Evolutionary conservation across 2,888 invertebrate genomes (phyloP).

Genomic region (Uloborus plumipes): DNA sequence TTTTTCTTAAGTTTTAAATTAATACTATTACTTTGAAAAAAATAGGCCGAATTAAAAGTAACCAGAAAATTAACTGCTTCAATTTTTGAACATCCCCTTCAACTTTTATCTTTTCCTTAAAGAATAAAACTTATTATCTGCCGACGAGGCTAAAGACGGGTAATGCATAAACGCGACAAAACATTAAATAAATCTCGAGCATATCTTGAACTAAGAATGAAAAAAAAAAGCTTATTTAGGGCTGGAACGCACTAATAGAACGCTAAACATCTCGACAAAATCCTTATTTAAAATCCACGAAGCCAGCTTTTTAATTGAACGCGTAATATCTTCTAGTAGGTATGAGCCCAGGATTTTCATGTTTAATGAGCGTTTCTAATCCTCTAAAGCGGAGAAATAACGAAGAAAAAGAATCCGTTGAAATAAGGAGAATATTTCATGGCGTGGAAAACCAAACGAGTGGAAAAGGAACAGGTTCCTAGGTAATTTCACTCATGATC

Average conservation of each 20-base stretch:
- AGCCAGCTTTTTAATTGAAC: constrained; percentile 43
- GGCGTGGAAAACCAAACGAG: constrained; percentile 16
- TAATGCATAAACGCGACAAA: constrained; percentile 33
- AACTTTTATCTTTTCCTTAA: neutral
- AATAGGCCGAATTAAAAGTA: no score
- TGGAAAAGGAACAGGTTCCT: constrained; percentile 47
- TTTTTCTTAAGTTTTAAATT: no score
- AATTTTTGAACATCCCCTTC: constrained; percentile 29
- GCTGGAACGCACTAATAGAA: constrained; percentile 30
- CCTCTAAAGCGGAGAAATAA: constrained; percentile 38
- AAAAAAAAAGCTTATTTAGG: constrained; percentile 35
- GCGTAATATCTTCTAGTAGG: constrained; percentile 30
- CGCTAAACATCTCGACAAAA: constrained; percentile 39
- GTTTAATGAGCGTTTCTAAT: constrained; percentile 55
- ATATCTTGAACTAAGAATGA: constrained; percentile 9
- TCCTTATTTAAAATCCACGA: constrained; percentile 48
- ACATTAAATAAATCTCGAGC: constrained; percentile 34
- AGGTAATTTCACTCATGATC: neutral
- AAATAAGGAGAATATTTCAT: constrained; percentile 50
- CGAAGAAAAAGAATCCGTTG: constrained; percentile 38
- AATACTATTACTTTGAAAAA: no score
- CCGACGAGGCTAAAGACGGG: constrained; percentile 12
- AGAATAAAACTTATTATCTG: constrained; percentile 33
- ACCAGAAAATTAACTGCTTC: neutral
- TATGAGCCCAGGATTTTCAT: constrained; percentile 21